These are phyloP conservation scores for Hypocryptadius cinnamomeus DNA, from an alignment of 2,113 vertebrate species.

Conservation along the genomic window DNA sequence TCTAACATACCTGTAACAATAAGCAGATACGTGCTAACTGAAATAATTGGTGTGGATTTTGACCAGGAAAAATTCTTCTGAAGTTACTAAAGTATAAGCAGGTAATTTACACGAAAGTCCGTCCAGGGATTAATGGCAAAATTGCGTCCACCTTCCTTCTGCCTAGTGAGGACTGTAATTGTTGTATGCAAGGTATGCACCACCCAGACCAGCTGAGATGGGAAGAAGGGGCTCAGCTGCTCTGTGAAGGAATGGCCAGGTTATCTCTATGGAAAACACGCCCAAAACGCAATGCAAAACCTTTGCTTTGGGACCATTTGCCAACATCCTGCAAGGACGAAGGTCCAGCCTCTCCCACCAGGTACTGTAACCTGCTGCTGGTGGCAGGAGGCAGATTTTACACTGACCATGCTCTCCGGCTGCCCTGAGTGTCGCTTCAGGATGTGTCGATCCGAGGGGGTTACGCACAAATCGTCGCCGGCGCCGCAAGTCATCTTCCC, in stretches of 20 bases:
- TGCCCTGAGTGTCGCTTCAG: slow-evolving; percentile 91
- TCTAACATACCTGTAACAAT: not conserved
- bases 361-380: slow-evolving; percentile 70
- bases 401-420: slow-evolving; percentile 92
- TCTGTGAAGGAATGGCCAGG: not conserved
- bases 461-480: slow-evolving; percentile 96
- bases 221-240: not conserved
- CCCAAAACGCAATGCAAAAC: not conserved
- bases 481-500: slow-evolving; percentile 99
- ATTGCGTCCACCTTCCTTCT: not conserved
- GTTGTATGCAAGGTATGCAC: not conserved
- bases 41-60: not conserved
- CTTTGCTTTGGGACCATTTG: slow-evolving; percentile 32
- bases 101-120: not conserved
- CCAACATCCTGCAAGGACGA: slow-evolving; percentile 47
- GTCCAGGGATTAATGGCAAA: not conserved
- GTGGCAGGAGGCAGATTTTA: slow-evolving; percentile 53
- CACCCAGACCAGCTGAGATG: not conserved
- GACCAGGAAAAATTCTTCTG: not conserved
- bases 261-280: not conserved
- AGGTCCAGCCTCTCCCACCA: slow-evolving; percentile 67
- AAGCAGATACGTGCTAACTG: not conserved
- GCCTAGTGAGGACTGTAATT: not conserved
- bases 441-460: slow-evolving; percentile 95
- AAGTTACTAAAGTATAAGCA: not conserved